Conservation (phyloP, 2,113 vertebrate genomes). For the Caretta caretta region DNA sequence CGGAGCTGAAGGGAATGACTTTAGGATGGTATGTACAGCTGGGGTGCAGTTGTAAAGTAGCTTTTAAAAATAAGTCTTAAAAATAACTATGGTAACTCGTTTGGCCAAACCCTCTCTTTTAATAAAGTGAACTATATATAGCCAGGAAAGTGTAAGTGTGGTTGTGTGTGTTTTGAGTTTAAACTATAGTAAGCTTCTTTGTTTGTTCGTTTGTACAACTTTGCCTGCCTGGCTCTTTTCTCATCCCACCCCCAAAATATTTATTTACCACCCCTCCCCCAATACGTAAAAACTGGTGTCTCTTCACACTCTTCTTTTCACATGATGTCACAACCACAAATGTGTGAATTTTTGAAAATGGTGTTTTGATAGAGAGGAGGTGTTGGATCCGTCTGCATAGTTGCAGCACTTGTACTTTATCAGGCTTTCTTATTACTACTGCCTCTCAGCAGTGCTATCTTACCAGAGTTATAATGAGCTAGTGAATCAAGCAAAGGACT, state of each 20-base stretch:
- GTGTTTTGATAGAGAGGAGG: not conserved
- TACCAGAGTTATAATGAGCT: not conserved
- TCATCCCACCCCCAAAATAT: not conserved
- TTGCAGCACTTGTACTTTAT: not conserved
- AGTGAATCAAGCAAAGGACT: not conserved
- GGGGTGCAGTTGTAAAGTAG: not conserved
- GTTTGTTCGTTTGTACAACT: not conserved
- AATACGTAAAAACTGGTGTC: not conserved
- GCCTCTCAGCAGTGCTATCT: not conserved
- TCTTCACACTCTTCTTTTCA: not conserved
- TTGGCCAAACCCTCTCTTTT: not conserved
- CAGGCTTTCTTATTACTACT: not conserved
- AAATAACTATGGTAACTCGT: not conserved
- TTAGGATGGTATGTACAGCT: slow-evolving; percentile 77
- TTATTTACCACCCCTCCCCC: not conserved
- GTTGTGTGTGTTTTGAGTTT: not conserved
- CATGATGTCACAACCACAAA: not conserved
- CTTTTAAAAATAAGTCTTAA: not conserved
- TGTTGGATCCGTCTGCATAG: not conserved
- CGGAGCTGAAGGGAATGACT: slow-evolving; percentile 70
- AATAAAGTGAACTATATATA: not conserved
- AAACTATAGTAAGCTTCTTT: not conserved
- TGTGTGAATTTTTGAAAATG: not conserved
- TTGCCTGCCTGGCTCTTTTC: not conserved
- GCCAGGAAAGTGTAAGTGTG: not conserved